A percentile compares a stretch with the other conserved stretches of the same genome.
These are phyloP conservation scores for Myrmophylax atrothorax DNA, from an alignment of 2,113 vertebrate genomes.

Conservation along the genomic window DNA sequence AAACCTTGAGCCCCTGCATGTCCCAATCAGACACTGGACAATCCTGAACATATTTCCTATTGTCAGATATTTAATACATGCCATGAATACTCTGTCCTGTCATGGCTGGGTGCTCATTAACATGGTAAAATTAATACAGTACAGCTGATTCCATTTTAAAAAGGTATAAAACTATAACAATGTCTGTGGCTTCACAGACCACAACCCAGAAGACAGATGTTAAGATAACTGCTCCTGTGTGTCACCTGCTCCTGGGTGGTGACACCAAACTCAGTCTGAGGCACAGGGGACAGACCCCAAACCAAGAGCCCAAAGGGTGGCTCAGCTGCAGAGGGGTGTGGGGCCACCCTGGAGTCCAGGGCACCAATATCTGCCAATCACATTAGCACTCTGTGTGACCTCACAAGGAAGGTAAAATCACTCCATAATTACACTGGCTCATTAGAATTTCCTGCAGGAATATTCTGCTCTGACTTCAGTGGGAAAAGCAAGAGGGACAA, in stretches of 20 bases:
- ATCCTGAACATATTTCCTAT: not conserved
- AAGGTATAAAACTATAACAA: not conserved
- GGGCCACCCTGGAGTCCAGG: not conserved
- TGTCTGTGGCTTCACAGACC: slow-evolving; percentile 8
- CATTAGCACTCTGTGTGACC: slow-evolving; percentile 49
- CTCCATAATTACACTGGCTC: slow-evolving; percentile 28
- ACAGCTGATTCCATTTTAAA: not conserved
- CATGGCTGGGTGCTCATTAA: slow-evolving; percentile 12
- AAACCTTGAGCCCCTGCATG: not conserved
- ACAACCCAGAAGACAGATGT: slow-evolving; percentile 1
- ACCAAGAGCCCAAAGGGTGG: not conserved
- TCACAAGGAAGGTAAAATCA: slow-evolving; percentile 32
- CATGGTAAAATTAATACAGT: slow-evolving; percentile 19
- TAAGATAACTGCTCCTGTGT: slow-evolving; percentile 4
- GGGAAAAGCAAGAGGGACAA: not conserved
- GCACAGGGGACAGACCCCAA: not conserved
- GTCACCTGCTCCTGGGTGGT: slow-evolving; percentile 4
- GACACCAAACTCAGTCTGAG: not conserved
- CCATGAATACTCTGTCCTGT: not conserved
- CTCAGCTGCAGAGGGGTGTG: not conserved
- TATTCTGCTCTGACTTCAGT: not conserved
- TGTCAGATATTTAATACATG: slow-evolving; percentile 15
- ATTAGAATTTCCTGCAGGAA: slow-evolving; percentile 51
- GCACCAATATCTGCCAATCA: not conserved
- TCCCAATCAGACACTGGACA: not conserved